These are phyloP conservation scores for Chelonus formosanus DNA, from an alignment of 2,888 invertebrate genomes.

Conservation along the genomic window DNA sequence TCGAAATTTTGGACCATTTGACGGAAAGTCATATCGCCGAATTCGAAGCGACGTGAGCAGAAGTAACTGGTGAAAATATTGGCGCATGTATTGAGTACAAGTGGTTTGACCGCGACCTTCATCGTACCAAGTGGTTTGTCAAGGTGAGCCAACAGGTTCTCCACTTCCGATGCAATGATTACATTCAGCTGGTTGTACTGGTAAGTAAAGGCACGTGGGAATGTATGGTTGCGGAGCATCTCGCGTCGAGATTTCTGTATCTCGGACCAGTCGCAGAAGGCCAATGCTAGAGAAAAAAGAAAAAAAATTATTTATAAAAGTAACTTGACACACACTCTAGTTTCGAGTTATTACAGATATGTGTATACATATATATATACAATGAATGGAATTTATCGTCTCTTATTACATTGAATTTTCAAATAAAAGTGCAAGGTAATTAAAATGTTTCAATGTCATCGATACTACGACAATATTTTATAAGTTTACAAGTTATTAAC, in stretches of 20 bases:
- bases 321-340: neutral
- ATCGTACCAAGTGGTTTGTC: constrained; percentile 43
- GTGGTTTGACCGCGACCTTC: constrained; percentile 64
- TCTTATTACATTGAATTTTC: too few species aligned
- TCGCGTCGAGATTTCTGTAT: constrained; percentile 71
- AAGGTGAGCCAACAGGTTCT: constrained; percentile 55
- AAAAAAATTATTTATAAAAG: constrained; percentile 20
- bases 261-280: constrained; percentile 76
- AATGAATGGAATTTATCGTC: neutral
- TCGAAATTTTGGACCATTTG: constrained; percentile 70
- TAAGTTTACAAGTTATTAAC: constrained; percentile 51
- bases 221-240: constrained; percentile 69
- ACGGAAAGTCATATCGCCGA: constrained; percentile 65
- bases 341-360: too few species aligned
- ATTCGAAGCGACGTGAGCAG: constrained; percentile 67
- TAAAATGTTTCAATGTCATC: constrained; percentile 12
- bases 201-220: constrained; percentile 69
- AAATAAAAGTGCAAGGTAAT: constrained; percentile 10
- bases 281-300: constrained; percentile 68
- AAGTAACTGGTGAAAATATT: constrained; percentile 73
- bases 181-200: constrained; percentile 67
- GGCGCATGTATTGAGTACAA: constrained; percentile 68
- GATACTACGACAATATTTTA: neutral
- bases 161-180: constrained; percentile 66
- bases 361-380: too few species aligned